Conservation (phyloP, 2,888 invertebrate genomes). For the Rhamnusium bicolor region DNA sequence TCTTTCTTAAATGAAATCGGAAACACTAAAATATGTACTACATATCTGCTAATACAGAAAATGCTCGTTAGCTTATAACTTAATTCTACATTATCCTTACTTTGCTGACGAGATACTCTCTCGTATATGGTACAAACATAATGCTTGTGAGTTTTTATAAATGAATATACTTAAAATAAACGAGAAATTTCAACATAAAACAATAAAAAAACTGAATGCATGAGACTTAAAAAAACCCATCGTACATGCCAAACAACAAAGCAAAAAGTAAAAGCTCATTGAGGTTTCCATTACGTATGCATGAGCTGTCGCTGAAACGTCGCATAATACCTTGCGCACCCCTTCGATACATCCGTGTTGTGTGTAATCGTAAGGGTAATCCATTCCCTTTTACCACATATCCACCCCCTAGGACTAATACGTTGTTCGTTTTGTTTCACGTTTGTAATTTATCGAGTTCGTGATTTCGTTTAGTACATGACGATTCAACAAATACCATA, state of each 20-base stretch:
- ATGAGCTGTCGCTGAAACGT: slow-evolving; percentile 29
- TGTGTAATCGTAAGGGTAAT: slow-evolving; percentile 14
- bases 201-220: slow-evolving; percentile 25
- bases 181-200: slow-evolving; percentile 9
- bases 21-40: no score
- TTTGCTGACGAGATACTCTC: not conserved
- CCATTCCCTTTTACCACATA: slow-evolving; percentile 2
- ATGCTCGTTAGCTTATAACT: not conserved
- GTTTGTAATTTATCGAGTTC: slow-evolving; percentile 1
- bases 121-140: not conserved
- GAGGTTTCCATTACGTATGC: slow-evolving; percentile 34
- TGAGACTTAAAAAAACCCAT: slow-evolving; percentile 16
- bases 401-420: not conserved
- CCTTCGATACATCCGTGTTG: slow-evolving; percentile 19
- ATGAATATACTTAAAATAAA: not conserved
- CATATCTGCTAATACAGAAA: not conserved
- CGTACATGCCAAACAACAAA: slow-evolving; percentile 10
- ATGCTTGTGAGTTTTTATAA: not conserved
- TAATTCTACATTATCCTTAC: not conserved
- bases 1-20: no score
- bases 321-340: slow-evolving; percentile 20
- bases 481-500: not conserved
- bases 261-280: slow-evolving; percentile 33
- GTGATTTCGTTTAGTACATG: not conserved
- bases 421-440: not conserved